These are phyloP conservation scores for Galaxea fascicularis DNA, from an alignment of 92 coral and sea anemone genomes.

Conservation along the genomic window DNA sequence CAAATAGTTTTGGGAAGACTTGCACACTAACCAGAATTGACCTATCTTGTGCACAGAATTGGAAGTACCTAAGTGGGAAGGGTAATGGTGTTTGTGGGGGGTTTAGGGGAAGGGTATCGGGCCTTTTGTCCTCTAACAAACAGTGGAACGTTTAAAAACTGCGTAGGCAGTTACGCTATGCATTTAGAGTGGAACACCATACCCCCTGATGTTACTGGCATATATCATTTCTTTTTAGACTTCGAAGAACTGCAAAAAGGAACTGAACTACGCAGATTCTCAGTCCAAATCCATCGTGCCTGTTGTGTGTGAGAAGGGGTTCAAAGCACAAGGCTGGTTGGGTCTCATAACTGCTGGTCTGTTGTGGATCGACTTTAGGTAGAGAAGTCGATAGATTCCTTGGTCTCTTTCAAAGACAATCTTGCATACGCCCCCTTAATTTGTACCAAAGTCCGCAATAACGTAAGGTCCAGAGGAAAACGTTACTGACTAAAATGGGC, in stretches of 20 bases:
- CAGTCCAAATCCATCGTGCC: constrained; percentile 81
- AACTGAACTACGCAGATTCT: constrained; percentile 80
- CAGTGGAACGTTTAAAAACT: background rate
- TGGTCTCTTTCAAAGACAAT: background rate
- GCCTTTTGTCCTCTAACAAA: too few species aligned
- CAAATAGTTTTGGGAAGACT: too few species aligned
- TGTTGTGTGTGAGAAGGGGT: constrained; percentile 78
- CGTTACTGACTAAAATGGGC: background rate
- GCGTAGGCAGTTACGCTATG: background rate
- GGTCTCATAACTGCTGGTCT: constrained; percentile 88
- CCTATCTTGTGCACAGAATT: too few species aligned
- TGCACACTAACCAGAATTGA: too few species aligned
- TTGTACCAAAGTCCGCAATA: background rate
- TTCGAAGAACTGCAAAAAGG: constrained; percentile 89
- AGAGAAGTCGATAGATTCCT: background rate
- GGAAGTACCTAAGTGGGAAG: too few species aligned
- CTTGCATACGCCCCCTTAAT: background rate
- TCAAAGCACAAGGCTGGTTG: constrained; percentile 88
- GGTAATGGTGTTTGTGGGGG: too few species aligned
- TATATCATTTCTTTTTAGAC: constrained; percentile 39
- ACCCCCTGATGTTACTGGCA: background rate
- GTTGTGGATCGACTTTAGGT: constrained; percentile 92
- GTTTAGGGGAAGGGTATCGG: too few species aligned
- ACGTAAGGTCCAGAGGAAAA: background rate
- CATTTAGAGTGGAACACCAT: background rate